phyloP scores from a whole-genome alignment of 2,888 invertebrate genomes.

The Cheilosia urbana region DNA sequence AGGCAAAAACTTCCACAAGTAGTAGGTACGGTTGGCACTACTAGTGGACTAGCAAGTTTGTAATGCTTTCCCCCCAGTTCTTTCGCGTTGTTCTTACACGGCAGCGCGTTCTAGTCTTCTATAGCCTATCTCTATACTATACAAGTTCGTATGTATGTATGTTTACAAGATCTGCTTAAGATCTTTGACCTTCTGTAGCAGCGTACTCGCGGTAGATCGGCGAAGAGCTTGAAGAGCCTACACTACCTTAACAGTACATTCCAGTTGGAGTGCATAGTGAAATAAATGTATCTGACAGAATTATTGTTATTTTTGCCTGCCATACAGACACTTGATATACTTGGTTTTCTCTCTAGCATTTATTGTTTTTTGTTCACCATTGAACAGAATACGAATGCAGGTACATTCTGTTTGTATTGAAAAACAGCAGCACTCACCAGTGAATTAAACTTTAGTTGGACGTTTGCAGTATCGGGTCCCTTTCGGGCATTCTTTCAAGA shows the following conservation, averaged over 20 bases:
- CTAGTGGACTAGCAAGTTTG: constrained; percentile 61
- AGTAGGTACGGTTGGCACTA: constrained; percentile 40
- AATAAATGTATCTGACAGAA: constrained; percentile 62
- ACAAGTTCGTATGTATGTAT: constrained; percentile 41
- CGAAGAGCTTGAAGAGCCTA: constrained; percentile 45
- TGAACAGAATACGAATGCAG: not conserved
- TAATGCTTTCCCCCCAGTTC: constrained; percentile 10
- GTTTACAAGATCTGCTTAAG: constrained; percentile 77
- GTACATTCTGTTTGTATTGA: not conserved
- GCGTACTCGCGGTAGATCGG: constrained; percentile 30
- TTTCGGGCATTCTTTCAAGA: constrained; percentile 48
- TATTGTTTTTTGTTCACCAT: constrained; percentile 1
- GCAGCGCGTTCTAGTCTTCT: constrained; percentile 53
- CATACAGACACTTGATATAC: constrained; percentile 35
- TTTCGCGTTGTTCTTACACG: constrained; percentile 29
- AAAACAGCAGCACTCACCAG: constrained; percentile 43
- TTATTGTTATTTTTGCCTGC: constrained; percentile 47
- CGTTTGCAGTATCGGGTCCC: constrained; percentile 28
- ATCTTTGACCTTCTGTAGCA: constrained; percentile 81
- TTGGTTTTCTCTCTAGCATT: constrained; percentile 8
- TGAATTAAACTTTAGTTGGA: constrained; percentile 36
- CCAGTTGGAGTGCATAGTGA: constrained; percentile 49
- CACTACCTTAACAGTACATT: constrained; percentile 74
- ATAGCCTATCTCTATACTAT: constrained; percentile 23
- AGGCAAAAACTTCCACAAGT: constrained; percentile 45